A percentile compares a stretch with the other conserved stretches of the same genome.
Evolutionary conservation across 2,888 invertebrate genomes (phyloP).

Genomic region (Aspidiotus rigidus): DNA sequence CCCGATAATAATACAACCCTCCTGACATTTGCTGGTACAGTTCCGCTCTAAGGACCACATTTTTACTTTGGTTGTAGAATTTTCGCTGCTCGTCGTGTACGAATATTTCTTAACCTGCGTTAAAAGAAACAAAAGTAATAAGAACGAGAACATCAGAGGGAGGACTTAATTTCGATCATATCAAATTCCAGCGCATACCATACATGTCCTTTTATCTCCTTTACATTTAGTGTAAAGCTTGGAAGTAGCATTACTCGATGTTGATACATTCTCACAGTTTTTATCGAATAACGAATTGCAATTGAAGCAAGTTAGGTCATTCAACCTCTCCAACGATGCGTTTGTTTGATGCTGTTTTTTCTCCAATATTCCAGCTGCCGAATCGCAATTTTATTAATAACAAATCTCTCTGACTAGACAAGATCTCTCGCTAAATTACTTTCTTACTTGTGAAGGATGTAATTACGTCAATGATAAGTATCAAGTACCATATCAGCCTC

Average conservation of each 20-base stretch:
- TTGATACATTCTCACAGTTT: constrained; percentile 52
- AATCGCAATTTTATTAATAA: too few species aligned
- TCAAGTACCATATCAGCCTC: too few species aligned
- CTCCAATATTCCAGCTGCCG: constrained; percentile 20
- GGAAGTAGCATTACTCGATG: constrained; percentile 49
- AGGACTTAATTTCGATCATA: too few species aligned
- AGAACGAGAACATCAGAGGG: too few species aligned
- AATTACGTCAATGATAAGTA: too few species aligned
- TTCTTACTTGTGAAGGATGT: too few species aligned
- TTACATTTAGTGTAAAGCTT: constrained; percentile 62
- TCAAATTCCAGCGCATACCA: constrained; percentile 50
- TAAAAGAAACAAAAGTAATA: constrained; percentile 9
- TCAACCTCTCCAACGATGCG: constrained; percentile 65
- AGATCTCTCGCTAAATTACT: too few species aligned
- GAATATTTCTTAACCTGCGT: constrained; percentile 69
- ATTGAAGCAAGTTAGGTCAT: constrained; percentile 71
- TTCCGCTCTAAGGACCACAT: constrained; percentile 77
- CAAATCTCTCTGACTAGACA: too few species aligned
- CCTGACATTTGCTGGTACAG: constrained; percentile 73
- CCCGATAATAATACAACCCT: constrained; percentile 80
- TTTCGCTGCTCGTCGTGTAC: constrained; percentile 72
- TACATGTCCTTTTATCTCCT: constrained; percentile 66
- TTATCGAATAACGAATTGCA: constrained; percentile 70
- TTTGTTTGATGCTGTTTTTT: constrained; percentile 54
- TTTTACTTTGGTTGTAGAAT: constrained; percentile 61